Base-by-base conservation (phyloP, 2,888 invertebrate species). In the Lydus trimaculatus region DNA sequence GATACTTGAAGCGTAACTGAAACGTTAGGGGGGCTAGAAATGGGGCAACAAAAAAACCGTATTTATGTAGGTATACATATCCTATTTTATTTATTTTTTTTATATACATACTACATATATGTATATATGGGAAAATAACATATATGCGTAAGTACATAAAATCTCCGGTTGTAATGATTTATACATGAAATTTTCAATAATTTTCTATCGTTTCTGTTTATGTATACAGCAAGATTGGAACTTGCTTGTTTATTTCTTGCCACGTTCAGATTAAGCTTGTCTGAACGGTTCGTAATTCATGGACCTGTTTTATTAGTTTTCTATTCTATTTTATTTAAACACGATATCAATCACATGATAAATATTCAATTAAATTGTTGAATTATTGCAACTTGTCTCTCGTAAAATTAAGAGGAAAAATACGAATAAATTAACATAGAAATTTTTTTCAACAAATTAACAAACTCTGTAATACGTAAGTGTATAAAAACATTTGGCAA, bases 21-120 rank as follows among this genome's bases (percentile, higher is more conserved):
- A 56, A 66, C 65, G 66, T 23, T 33, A n/a, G 58, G 70, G 67
- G 63, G 43, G 52, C 64, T 43, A 59, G 60, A 61, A 66, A 64
- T 4, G 28, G 4, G 28, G 28, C 2, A 4, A 28, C 2, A 28
- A 28, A 28, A 28, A 28, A 28, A 2, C 2, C 58, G 66, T 52
- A 52, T 52, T 52, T 52, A 52, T 2, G 28, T 28, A 28, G 2
- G 28, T 28, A 28, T 31, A 31, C 31, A 36, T 15, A 36, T 2
- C 33, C 7, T 33, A 33, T n/a, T n/a, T n/a, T n/a, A n/a, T n/a
- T n/a, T n/a, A n/a, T n/a, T 31, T 31, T 31, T 31, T 31, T 31
- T 31, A 31, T 31, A 31, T 31, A 31, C 31, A 6, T 31, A 31
- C n/a, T n/a, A n/a, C n/a, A n/a, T 7, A 33, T 33, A 33, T 28